Evolutionary conservation across 2,113 vertebrate genomes (phyloP).

Genomic region (Anolis carolinensis): DNA sequence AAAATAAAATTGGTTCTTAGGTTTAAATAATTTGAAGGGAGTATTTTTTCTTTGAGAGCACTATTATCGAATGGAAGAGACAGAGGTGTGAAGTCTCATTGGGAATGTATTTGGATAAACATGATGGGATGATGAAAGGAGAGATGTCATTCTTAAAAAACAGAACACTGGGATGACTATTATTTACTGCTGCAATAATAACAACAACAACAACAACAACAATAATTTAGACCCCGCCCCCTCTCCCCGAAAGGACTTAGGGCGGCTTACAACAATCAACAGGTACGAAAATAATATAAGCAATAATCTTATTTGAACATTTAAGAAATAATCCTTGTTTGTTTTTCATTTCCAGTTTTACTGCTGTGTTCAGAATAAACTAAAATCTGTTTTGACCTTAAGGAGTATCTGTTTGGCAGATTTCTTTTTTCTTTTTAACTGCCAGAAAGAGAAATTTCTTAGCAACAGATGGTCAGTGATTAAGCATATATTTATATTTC

Average conservation of each 20-base stretch:
- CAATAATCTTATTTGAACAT: too few species aligned
- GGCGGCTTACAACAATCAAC: too few species aligned
- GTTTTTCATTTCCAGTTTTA: background rate
- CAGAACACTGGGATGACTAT: background rate
- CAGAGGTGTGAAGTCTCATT: background rate
- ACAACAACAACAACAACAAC: too few species aligned
- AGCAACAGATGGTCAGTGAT: background rate
- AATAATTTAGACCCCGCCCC: too few species aligned
- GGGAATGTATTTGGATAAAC: too few species aligned
- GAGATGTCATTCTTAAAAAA: too few species aligned
- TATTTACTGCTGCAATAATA: background rate
- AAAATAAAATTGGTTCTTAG: constrained; percentile 7
- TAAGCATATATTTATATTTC: background rate
- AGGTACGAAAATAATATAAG: too few species aligned
- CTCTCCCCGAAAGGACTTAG: too few species aligned
- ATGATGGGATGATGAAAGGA: too few species aligned
- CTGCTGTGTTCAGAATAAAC: background rate
- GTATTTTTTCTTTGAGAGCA: background rate
- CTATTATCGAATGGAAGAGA: background rate
- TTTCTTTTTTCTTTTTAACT: too few species aligned
- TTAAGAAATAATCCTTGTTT: background rate
- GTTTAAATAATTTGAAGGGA: background rate
- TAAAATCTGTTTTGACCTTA: background rate
- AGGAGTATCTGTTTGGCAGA: background rate
- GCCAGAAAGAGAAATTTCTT: background rate